phyloP scores from a whole-genome alignment of 2,797 vertebrate species.

The Coregonus sp. region DNA sequence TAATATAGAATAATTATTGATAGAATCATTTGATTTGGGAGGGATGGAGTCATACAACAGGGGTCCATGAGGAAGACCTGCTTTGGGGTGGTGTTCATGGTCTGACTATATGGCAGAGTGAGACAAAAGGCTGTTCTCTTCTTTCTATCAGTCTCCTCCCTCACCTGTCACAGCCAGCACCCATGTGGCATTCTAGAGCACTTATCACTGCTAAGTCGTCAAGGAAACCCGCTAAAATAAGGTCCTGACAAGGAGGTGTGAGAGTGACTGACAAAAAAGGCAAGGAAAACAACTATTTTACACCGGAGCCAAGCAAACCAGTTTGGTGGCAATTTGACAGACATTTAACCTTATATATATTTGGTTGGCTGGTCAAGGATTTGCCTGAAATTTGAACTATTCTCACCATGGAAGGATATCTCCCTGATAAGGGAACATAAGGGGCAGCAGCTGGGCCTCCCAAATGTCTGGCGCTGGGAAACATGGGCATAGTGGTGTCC shows the following conservation, averaged over 20 bases:
- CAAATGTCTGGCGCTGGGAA: conserved; percentile 52
- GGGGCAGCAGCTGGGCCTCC: conserved; percentile 52
- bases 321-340: background rate
- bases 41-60: background rate
- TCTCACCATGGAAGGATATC: conserved; percentile 33
- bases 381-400: background rate
- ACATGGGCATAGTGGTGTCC: conserved; percentile 67
- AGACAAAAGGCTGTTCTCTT: conserved; percentile 26
- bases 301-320: conserved; percentile 10
- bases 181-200: conserved; percentile 58
- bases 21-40: background rate
- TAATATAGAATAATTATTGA: background rate
- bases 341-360: background rate
- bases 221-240: conserved; percentile 65
- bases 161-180: conserved; percentile 71
- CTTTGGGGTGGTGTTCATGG: background rate
- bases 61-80: background rate
- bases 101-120: conserved; percentile 30
- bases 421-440: conserved; percentile 49
- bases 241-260: conserved; percentile 27
- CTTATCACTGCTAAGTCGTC: conserved; percentile 62
- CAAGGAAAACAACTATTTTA: conserved; percentile 30
- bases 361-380: background rate
- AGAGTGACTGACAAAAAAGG: conserved; percentile 30
- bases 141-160: conserved; percentile 26